Conservation (phyloP, 2,888 invertebrate species). For the Lymantria dispar region DNA sequence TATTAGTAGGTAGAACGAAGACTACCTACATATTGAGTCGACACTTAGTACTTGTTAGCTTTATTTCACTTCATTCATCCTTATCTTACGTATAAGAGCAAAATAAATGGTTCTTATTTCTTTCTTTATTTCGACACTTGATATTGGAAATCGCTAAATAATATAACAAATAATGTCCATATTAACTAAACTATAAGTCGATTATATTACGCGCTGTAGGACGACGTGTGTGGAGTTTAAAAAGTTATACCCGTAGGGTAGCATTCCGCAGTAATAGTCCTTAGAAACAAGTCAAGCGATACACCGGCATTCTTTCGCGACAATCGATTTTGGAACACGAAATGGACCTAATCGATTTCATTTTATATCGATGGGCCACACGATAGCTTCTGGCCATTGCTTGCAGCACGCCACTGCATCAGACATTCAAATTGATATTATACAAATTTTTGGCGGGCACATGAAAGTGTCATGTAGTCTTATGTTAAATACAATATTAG, state of each 20-base stretch:
- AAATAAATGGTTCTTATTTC: no score
- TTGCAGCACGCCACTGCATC: constrained; percentile 16
- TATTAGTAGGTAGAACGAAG: no score
- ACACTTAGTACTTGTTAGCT: no score
- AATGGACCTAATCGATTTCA: constrained; percentile 22
- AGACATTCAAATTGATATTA: constrained; percentile 25
- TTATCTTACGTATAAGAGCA: no score
- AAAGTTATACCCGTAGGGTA: constrained; percentile 72
- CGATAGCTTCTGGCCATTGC: constrained; percentile 15
- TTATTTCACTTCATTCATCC: no score
- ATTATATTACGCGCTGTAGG: constrained; percentile 42
- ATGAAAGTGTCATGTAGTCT: no score
- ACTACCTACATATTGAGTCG: no score
- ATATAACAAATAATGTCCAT: constrained; percentile 26
- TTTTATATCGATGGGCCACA: constrained; percentile 27
- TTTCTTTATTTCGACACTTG: no score
- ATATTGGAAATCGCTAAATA: no score
- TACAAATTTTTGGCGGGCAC: neutral
- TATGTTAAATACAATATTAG: no score
- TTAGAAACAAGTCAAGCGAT: constrained; percentile 47
- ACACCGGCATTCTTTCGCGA: constrained; percentile 49
- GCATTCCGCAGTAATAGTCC: constrained; percentile 76
- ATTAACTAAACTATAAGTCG: constrained; percentile 61
- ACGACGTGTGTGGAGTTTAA: constrained; percentile 39
- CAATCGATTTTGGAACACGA: constrained; percentile 43